These are phyloP conservation scores for Lasiommata megera DNA, from an alignment of 2,888 invertebrate species.

Conservation along the genomic window DNA sequence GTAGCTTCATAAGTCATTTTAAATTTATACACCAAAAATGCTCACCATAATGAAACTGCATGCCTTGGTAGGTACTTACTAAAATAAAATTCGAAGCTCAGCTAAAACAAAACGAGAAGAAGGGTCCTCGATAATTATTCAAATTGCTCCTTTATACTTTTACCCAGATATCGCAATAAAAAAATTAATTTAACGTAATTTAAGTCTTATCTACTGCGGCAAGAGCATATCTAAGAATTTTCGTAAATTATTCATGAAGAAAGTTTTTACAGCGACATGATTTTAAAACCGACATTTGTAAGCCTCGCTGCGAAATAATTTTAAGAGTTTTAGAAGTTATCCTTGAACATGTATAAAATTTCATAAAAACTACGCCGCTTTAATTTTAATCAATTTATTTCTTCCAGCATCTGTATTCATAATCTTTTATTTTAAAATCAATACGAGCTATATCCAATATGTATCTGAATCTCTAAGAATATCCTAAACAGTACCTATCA, in stretches of 20 bases:
- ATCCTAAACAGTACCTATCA: too few relatives aligned
- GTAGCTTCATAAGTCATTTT: too few relatives aligned
- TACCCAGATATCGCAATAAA: conserved; percentile 69
- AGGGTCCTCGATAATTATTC: conserved; percentile 63
- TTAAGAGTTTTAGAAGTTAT: conserved; percentile 14
- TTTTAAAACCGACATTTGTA: conserved; percentile 79
- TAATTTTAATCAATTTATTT: not conserved
- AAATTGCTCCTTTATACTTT: conserved; percentile 70
- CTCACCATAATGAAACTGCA: not conserved
- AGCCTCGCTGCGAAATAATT: conserved; percentile 47
- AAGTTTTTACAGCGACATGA: conserved; percentile 78
- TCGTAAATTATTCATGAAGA: conserved; percentile 80
- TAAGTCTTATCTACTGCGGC: conserved; percentile 75
- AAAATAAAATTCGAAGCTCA: conserved; percentile 43
- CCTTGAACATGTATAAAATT: not conserved
- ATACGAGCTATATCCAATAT: too few relatives aligned
- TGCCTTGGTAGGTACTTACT: not conserved
- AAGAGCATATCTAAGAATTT: conserved; percentile 77
- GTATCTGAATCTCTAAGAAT: too few relatives aligned
- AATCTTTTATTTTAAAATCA: too few relatives aligned
- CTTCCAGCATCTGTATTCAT: too few relatives aligned
- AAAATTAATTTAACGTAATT: conserved; percentile 73
- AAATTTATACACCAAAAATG: not conserved
- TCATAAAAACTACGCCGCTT: not conserved
- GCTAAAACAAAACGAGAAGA: conserved; percentile 46